phyloP scores from a whole-genome alignment of 2,113 vertebrate species.

The Castor canadensis region DNA sequence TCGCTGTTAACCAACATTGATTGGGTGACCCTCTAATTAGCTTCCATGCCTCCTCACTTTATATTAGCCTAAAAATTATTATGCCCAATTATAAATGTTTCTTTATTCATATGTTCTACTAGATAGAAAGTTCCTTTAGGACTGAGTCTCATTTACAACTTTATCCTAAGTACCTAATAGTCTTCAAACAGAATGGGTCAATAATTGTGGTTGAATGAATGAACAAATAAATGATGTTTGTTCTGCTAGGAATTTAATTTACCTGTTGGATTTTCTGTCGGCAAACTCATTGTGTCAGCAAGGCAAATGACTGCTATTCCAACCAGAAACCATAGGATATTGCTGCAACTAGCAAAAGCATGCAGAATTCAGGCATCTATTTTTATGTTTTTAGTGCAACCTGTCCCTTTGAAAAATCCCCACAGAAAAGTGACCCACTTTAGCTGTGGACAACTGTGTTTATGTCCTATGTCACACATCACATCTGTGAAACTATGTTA shows the following conservation, averaged over 20 bases:
- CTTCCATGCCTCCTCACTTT: background rate
- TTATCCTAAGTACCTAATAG: background rate
- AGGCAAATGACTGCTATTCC: constrained; percentile 23
- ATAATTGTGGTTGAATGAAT: background rate
- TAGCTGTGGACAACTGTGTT: background rate
- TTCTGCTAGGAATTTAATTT: constrained; percentile 24
- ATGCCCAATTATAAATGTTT: background rate
- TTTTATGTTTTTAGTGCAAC: constrained; percentile 19
- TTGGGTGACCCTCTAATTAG: background rate
- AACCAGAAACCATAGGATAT: background rate
- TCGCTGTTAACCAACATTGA: background rate
- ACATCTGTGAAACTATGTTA: background rate
- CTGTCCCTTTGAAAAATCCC: background rate
- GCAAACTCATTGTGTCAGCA: constrained; percentile 2
- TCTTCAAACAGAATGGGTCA: background rate
- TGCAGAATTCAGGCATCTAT: background rate
- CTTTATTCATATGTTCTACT: background rate
- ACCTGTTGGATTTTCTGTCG: background rate
- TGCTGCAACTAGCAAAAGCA: constrained; percentile 38
- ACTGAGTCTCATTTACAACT: background rate
- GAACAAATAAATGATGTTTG: background rate
- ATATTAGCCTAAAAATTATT: background rate
- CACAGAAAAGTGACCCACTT: background rate
- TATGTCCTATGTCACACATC: background rate
- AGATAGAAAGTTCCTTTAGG: background rate